phyloP scores from a whole-genome alignment of 2,113 vertebrate species.

The Cariama cristata region DNA sequence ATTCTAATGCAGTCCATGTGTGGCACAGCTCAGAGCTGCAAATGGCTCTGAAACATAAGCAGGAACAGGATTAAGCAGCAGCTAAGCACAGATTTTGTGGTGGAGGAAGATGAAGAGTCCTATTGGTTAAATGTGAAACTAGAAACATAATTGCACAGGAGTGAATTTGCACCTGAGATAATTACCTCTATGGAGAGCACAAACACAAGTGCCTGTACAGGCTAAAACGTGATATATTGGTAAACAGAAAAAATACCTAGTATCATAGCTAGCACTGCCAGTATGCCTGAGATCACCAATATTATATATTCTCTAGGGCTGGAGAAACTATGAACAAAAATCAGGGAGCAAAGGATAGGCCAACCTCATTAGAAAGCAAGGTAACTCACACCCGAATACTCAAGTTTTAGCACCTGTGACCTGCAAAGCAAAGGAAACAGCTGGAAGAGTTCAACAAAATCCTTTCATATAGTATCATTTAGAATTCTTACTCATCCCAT shows the following conservation, averaged over 20 bases:
- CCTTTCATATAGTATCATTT: not conserved
- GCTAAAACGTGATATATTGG: rapidly evolving
- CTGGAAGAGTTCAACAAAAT: not conserved
- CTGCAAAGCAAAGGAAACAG: not conserved
- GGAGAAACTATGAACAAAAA: not conserved
- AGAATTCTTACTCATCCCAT: not conserved
- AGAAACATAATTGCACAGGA: not conserved
- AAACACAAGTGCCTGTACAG: not conserved
- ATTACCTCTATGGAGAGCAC: not conserved
- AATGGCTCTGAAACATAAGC: not conserved
- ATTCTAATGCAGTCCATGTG: not conserved
- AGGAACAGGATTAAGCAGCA: not conserved
- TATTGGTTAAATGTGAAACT: not conserved
- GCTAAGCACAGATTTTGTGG: not conserved
- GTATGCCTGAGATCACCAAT: not conserved
- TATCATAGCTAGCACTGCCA: not conserved
- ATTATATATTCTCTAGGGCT: not conserved
- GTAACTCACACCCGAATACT: not conserved
- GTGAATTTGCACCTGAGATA: not conserved
- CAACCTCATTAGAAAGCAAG: not conserved
- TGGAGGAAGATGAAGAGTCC: not conserved
- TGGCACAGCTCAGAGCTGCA: not conserved
- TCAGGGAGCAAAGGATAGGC: not conserved
- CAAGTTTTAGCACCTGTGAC: not conserved
- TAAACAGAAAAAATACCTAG: not conserved